phyloP scores from a whole-genome alignment of 1,140 invertebrate genomes.

The Heterodera schachtii region DNA sequence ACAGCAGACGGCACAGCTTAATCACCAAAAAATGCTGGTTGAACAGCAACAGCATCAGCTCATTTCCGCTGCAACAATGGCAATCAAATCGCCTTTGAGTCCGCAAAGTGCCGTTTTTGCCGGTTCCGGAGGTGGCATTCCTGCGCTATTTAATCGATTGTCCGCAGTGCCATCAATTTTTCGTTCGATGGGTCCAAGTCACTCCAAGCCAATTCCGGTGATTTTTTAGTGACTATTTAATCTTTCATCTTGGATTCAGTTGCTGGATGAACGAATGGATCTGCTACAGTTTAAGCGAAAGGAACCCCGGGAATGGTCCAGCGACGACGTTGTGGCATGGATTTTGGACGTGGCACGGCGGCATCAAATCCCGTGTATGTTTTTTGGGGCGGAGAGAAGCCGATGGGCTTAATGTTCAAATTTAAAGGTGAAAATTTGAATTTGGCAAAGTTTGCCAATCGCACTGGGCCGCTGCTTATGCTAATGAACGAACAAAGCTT shows the following conservation, averaged over 20 bases:
- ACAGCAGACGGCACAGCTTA: constrained; percentile 1
- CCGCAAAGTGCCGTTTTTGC: constrained; percentile 5
- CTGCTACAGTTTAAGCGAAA: constrained; percentile 53
- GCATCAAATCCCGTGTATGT: constrained; percentile 50
- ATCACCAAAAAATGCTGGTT: constrained; percentile 10
- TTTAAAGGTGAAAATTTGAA: constrained; percentile 56
- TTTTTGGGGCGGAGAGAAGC: background rate
- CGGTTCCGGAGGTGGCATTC: background rate
- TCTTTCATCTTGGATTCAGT: constrained; percentile 1
- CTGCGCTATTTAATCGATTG: constrained; percentile 7
- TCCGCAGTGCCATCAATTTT: background rate
- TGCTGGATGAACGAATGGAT: constrained; percentile 51
- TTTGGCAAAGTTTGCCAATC: constrained; percentile 53
- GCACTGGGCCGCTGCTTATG: constrained; percentile 43
- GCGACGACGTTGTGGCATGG: constrained; percentile 64
- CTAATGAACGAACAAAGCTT: constrained; percentile 61
- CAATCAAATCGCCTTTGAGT: constrained; percentile 12
- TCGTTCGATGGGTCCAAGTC: background rate
- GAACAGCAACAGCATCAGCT: constrained; percentile 10
- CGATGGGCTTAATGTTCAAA: background rate
- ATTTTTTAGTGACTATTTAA: background rate
- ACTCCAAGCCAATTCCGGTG: constrained; percentile 26
- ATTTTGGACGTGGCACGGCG: constrained; percentile 60
- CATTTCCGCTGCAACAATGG: constrained; percentile 4
- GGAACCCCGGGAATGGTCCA: constrained; percentile 59